These are phyloP conservation scores for Tethea ocularis DNA, from an alignment of 2,888 invertebrate genomes.

Conservation along the genomic window DNA sequence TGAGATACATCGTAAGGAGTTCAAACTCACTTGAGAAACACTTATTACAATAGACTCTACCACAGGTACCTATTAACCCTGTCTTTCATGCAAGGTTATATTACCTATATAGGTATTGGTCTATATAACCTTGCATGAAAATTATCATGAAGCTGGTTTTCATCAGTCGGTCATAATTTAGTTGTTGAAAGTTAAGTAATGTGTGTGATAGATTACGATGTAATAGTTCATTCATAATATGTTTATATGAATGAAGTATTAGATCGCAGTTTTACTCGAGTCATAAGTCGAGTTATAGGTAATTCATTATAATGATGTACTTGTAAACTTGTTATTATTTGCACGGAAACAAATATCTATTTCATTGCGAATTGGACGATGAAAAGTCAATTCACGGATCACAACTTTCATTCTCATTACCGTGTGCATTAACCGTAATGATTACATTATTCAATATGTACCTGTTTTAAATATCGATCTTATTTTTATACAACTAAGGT, in stretches of 20 bases:
- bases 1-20: too few relatives aligned
- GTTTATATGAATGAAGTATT: too few relatives aligned
- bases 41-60: too few relatives aligned
- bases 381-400: conserved; percentile 54
- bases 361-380: conserved; percentile 56
- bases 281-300: not conserved
- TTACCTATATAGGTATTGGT: too few relatives aligned
- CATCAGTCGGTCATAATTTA: not conserved
- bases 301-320: not conserved
- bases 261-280: too few relatives aligned
- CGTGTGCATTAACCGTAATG: conserved; percentile 17
- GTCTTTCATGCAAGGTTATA: too few relatives aligned
- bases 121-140: too few relatives aligned
- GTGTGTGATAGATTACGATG: not conserved
- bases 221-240: not conserved
- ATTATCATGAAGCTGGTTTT: not conserved
- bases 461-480: conserved; percentile 10
- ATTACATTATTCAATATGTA: conserved; percentile 3
- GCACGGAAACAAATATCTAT: conserved; percentile 40
- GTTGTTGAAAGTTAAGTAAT: not conserved
- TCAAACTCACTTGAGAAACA: too few relatives aligned
- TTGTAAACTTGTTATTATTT: not conserved
- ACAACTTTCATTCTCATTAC: conserved; percentile 65
- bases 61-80: too few relatives aligned
- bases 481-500: conserved; percentile 3